Evolutionary conservation across 2,797 vertebrate genomes (phyloP).

Genomic region (Zalophus californianus): DNA sequence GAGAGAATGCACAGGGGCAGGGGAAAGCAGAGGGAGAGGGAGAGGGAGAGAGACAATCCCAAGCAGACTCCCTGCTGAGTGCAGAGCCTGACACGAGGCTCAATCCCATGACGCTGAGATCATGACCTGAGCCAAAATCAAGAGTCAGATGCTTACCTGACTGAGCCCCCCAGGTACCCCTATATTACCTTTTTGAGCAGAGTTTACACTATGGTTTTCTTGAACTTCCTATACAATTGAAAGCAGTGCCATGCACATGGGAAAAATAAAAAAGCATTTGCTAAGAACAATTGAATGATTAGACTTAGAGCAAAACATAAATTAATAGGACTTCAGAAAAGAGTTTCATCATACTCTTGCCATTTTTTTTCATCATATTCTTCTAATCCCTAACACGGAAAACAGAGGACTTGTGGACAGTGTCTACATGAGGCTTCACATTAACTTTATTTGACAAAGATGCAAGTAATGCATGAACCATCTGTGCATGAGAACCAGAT

Average conservation of each 20-base stretch:
- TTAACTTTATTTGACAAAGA: constrained; percentile 57
- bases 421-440: not conserved
- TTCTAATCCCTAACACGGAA: constrained; percentile 38
- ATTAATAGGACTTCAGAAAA: constrained; percentile 25
- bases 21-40: not conserved
- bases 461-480: not conserved
- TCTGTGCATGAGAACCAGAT: constrained; percentile 60
- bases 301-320: not conserved
- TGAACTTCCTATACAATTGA: not conserved
- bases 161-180: not conserved
- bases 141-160: not conserved
- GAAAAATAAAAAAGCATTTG: not conserved
- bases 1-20: not conserved
- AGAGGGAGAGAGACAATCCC: not conserved
- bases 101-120: not conserved
- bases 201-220: not conserved
- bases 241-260: not conserved
- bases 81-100: not conserved
- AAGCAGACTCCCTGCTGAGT: not conserved
- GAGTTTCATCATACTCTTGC: not conserved
- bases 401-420: not conserved
- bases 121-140: not conserved
- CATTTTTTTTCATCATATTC: not conserved
- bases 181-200: not conserved
- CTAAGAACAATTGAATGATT: not conserved